These are phyloP conservation scores for Heliconius congener DNA, from an alignment of 1,140 invertebrate genomes.

Conservation along the genomic window DNA sequence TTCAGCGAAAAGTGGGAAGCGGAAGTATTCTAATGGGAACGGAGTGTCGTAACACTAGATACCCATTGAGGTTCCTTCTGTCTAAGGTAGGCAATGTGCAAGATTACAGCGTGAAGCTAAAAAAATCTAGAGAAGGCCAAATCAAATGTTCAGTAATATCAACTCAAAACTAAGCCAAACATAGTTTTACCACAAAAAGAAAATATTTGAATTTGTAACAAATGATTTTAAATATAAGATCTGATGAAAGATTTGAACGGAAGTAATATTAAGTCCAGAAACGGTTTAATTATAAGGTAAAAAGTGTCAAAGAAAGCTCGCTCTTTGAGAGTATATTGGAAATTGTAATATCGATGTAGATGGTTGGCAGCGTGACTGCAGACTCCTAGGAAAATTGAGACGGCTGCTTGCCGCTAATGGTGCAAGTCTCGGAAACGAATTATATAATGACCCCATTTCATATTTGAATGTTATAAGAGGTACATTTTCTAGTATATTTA, in stretches of 20 bases:
- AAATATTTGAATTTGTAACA: neutral
- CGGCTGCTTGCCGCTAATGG: constrained; percentile 1
- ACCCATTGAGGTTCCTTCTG: too few relatives aligned
- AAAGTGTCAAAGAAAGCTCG: constrained; percentile 21
- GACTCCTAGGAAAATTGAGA: constrained; percentile 1
- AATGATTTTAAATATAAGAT: constrained; percentile 16
- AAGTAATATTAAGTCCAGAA: constrained; percentile 26
- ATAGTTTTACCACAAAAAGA: too few relatives aligned
- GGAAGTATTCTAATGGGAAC: too few relatives aligned
- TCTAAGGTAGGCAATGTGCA: too few relatives aligned
- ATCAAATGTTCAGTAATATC: too few relatives aligned
- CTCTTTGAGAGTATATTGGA: constrained; percentile 26
- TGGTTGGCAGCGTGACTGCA: constrained; percentile 19
- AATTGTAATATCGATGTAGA: constrained; percentile 24
- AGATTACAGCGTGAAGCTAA: too few relatives aligned
- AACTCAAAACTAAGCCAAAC: too few relatives aligned
- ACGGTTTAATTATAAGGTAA: constrained; percentile 26
- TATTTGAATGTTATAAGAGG: too few relatives aligned
- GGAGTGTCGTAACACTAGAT: too few relatives aligned
- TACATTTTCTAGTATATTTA: too few relatives aligned
- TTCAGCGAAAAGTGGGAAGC: too few relatives aligned
- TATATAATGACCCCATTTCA: neutral
- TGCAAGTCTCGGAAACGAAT: neutral
- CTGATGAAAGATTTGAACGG: constrained; percentile 20
- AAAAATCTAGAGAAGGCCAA: too few relatives aligned